phyloP scores from a whole-genome alignment of 2,113 vertebrate species.

The Chroicocephalus ridibundus region DNA sequence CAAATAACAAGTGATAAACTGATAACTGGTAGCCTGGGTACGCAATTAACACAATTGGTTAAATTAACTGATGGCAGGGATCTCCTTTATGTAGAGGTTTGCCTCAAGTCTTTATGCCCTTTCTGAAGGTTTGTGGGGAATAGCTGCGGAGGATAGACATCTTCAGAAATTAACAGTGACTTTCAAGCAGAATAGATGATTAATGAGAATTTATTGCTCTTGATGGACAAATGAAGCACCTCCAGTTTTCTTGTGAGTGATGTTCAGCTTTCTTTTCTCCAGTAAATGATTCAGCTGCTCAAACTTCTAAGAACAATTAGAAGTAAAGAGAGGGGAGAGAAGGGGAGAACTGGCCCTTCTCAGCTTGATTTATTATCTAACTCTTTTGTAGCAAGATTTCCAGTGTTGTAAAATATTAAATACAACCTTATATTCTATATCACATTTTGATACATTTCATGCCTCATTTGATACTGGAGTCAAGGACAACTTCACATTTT shows the following conservation, averaged over 20 bases:
- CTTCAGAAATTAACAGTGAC: neutral
- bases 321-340: neutral
- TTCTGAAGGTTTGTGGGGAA: neutral
- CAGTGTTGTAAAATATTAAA: constrained; percentile 76
- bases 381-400: constrained; percentile 68
- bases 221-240: constrained; percentile 11
- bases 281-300: neutral
- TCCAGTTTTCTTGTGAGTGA: neutral
- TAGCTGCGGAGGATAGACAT: neutral
- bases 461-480: constrained; percentile 75
- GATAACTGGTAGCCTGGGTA: neutral
- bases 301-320: neutral
- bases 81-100: neutral
- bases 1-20: neutral
- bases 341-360: neutral
- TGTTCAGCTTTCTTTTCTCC: neutral
- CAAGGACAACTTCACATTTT: constrained; percentile 76
- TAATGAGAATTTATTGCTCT: neutral
- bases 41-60: neutral
- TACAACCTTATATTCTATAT: constrained; percentile 74
- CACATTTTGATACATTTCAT: constrained; percentile 78
- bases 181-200: neutral
- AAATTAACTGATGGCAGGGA: neutral
- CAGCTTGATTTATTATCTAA: constrained; percentile 67
- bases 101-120: neutral